phyloP scores from a whole-genome alignment of 2,797 vertebrate genomes.

The Hoplostethus mediterraneus region DNA sequence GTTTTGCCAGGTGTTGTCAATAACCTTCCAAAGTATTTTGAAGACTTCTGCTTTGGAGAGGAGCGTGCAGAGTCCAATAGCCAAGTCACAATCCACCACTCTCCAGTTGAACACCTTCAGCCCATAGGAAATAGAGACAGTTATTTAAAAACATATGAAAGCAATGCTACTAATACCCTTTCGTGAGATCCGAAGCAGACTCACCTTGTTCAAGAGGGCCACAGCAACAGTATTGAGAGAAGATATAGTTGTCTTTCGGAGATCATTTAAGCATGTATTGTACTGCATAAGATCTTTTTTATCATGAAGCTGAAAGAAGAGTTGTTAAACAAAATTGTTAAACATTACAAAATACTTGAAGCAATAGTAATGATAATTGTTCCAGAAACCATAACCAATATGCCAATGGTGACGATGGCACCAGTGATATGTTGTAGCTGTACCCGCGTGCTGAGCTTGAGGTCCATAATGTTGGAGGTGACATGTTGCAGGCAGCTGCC shows the following conservation, averaged over 20 bases:
- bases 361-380: background rate
- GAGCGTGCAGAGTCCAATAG: constrained; percentile 92
- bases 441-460: constrained; percentile 86
- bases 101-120: constrained; percentile 94
- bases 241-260: constrained; percentile 81
- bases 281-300: constrained; percentile 78
- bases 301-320: constrained; percentile 82
- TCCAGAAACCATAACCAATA: background rate
- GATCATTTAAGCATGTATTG: constrained; percentile 73
- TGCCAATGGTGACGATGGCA: background rate
- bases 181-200: constrained; percentile 6
- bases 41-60: constrained; percentile 88
- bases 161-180: background rate
- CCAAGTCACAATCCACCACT: constrained; percentile 90
- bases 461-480: constrained; percentile 88
- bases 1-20: constrained; percentile 94
- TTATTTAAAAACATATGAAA: background rate
- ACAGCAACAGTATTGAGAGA: constrained; percentile 81
- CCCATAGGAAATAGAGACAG: background rate
- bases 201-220: constrained; percentile 75
- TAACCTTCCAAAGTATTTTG: constrained; percentile 93
- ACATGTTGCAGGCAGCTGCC: constrained; percentile 90
- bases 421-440: background rate
- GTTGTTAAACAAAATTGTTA: background rate
- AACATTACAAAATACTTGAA: constrained; percentile 2